A percentile compares a stretch with the other conserved stretches of the same genome.
Conservation (phyloP, 1,140 invertebrate species). For the Panagrolaimus sp. region DNA sequence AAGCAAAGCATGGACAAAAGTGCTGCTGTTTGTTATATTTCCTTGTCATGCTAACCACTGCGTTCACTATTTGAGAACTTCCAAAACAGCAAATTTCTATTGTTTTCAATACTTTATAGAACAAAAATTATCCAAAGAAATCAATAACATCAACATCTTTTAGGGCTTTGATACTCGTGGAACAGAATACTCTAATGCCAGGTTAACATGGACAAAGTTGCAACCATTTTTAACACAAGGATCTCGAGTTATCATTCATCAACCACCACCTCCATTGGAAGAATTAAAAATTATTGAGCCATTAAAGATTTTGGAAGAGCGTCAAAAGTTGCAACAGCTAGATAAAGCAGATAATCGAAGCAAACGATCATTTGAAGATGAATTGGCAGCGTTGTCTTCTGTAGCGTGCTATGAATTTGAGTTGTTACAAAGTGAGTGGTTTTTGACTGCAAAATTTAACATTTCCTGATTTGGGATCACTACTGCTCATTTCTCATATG, state of each 20-base stretch:
- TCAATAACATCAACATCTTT: too few species aligned
- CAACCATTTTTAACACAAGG: conserved; percentile 39
- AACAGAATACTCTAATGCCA: conserved; percentile 43
- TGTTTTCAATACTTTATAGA: too few species aligned
- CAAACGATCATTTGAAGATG: conserved; percentile 32
- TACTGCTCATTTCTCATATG: too few species aligned
- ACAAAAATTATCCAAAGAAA: not conserved
- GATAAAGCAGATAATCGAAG: not conserved
- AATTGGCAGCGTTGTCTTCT: conserved; percentile 42
- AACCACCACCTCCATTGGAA: not conserved
- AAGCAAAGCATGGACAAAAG: too few species aligned
- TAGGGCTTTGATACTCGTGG: conserved; percentile 56
- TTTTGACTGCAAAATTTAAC: too few species aligned
- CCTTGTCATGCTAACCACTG: too few species aligned
- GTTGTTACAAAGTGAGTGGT: conserved; percentile 55
- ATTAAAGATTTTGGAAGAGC: not conserved
- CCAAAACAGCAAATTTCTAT: too few species aligned
- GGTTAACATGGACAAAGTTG: conserved; percentile 51
- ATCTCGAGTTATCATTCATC: conserved; percentile 41
- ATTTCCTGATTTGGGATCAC: too few species aligned
- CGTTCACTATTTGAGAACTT: too few species aligned
- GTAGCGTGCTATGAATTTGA: conserved; percentile 54
- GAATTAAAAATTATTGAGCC: not conserved
- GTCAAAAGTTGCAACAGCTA: not conserved
- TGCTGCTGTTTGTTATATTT: too few species aligned